Evolutionary conservation across 2,113 vertebrate genomes (phyloP), one percentile per base, ranked within the genome.

Genomic region (Ceyx melanurus): DNA sequence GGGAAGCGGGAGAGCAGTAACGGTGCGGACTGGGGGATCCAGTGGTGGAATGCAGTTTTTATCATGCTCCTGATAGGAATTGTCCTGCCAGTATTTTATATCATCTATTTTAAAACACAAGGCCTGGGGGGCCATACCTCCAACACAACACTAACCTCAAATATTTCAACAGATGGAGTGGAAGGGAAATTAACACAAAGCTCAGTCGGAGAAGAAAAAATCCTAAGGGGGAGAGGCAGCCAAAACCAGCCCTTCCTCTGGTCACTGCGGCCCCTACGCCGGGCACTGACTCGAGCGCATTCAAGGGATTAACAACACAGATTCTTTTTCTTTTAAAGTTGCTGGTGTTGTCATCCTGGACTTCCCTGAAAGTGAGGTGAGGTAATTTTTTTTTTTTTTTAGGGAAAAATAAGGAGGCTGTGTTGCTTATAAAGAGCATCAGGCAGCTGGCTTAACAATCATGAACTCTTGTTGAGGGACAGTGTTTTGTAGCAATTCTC

Each of bases 41-140:
- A 97, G 88, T 99, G 99, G 99, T 99, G 99, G 99, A 99, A 99
- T 11, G 99, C 99, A 1, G 98, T 99, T 20, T 94, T 98, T 12
- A 96, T 99, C 61, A 99, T 99, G 99, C 97, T 99, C 37, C 96
- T 99, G 11, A 97, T 99, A 64, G 99, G 98, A 37, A 97, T 99
- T 16, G 97, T 99, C 57, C 83, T 99, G 84, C 99, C 99, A 0
- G 97, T 99, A 35, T 99, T 99, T 97, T 99, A 99, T 85, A 96
- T 99, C 2, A 98, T 99, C 94, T 99, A 99, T 93, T 99, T 98
- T 90, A 99, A 98, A 97, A 98, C 98, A 2, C 98, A 98, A 82
- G 97, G 67, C 18, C 92, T 96, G n/a, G 75, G 78, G 43, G 53
- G 93, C 33, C 60, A 67, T 29, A 54, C 58, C 66, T 70, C 87